These are phyloP conservation scores for Picus viridis DNA, from an alignment of 2,797 vertebrate species.

Conservation along the genomic window DNA sequence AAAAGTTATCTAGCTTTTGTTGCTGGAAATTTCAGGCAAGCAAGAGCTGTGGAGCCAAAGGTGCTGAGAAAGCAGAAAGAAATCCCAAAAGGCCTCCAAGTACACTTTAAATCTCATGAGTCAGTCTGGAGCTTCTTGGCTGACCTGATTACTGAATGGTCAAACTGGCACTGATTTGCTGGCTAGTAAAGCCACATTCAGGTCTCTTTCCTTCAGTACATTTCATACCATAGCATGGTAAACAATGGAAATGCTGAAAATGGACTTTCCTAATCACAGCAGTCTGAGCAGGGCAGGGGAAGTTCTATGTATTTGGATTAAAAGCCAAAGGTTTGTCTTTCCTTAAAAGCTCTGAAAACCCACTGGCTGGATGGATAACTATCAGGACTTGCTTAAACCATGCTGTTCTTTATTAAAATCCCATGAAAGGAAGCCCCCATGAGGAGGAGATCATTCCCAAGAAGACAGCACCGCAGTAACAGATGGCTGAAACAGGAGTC, in stretches of 20 bases:
- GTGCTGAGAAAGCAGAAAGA: constrained; percentile 36
- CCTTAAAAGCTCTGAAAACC: background rate
- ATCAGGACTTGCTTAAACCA: background rate
- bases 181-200: background rate
- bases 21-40: background rate
- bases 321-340: background rate
- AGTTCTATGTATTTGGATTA: background rate
- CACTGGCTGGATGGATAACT: background rate
- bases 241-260: constrained; percentile 3
- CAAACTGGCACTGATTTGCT: background rate
- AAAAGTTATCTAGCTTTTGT: background rate
- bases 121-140: background rate
- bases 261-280: background rate
- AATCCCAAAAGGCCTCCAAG: background rate
- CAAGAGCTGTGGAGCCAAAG: background rate
- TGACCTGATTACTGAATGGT: background rate
- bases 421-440: background rate
- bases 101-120: constrained; percentile 14
- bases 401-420: background rate
- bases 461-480: background rate
- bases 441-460: background rate
- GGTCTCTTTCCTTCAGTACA: background rate
- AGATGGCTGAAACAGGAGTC: background rate
- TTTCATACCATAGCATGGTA: background rate
- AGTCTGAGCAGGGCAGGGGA: background rate